A percentile compares a stretch with the other conserved stretches of the same genome.
These are phyloP conservation scores for Drosophila auraria DNA, from an alignment of 1,140 invertebrate species.

Conservation along the genomic window DNA sequence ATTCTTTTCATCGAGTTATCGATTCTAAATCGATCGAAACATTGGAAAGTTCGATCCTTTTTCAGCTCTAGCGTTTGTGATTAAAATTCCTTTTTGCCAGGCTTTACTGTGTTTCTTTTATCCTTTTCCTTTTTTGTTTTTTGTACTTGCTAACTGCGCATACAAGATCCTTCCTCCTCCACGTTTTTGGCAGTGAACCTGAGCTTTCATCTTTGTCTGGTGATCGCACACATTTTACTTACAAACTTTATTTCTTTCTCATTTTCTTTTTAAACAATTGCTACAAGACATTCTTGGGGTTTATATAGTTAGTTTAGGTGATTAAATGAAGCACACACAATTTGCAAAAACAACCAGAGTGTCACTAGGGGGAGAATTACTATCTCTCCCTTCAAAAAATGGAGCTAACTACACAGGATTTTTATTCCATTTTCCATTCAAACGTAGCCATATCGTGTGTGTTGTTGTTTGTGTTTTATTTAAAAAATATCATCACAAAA, in stretches of 20 bases:
- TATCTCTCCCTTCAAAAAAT: constrained; percentile 9
- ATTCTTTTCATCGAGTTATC: background rate
- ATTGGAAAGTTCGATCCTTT: too few relatives aligned
- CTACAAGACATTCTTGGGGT: constrained; percentile 19
- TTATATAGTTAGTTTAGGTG: constrained; percentile 2
- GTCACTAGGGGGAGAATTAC: background rate
- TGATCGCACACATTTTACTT: constrained; percentile 62
- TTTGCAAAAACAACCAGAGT: constrained; percentile 70
- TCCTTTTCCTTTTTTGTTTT: constrained; percentile 4
- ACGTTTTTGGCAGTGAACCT: constrained; percentile 84
- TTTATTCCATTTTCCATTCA: constrained; percentile 32
- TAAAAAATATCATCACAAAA: constrained; percentile 75
- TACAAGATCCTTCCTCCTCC: constrained; percentile 68
- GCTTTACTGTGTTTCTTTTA: constrained; percentile 31
- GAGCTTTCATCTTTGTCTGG: constrained; percentile 80
- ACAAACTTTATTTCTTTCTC: constrained; percentile 35
- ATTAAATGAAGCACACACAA: constrained; percentile 57
- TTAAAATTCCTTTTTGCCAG: constrained; percentile 42
- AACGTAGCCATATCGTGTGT: constrained; percentile 31
- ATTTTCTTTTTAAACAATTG: constrained; percentile 6
- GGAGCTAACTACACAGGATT: constrained; percentile 52
- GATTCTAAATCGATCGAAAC: background rate
- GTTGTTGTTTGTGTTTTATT: constrained; percentile 45
- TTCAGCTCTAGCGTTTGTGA: background rate
- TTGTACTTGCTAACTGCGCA: constrained; percentile 55